A percentile compares a stretch with the other conserved stretches of the same genome.
phyloP scores from a whole-genome alignment of 2,797 vertebrate species.

The Enteromius mattozi region DNA sequence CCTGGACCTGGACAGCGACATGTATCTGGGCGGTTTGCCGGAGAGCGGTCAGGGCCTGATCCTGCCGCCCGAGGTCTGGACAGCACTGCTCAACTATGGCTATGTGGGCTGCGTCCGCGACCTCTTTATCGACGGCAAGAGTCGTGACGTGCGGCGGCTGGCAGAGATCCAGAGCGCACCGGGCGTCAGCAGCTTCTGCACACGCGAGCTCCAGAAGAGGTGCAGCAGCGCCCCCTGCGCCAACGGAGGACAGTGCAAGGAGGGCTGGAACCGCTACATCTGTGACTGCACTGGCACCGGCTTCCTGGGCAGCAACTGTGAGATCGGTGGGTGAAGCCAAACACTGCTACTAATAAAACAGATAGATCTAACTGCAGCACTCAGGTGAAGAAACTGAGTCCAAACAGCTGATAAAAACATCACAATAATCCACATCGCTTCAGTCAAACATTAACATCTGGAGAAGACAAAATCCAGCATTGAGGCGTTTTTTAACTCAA shows the following conservation, averaged over 20 bases:
- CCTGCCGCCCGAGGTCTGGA: constrained; percentile 92
- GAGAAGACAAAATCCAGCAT: neutral
- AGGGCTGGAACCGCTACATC: constrained; percentile 95
- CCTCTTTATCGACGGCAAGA: constrained; percentile 93
- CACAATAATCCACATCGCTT: neutral
- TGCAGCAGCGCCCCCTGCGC: constrained; percentile 86
- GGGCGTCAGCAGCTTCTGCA: constrained; percentile 89
- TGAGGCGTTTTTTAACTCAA: neutral
- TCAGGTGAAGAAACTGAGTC: no score
- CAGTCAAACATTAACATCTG: neutral
- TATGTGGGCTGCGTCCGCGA: constrained; percentile 93
- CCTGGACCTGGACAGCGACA: constrained; percentile 89
- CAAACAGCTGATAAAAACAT: neutral
- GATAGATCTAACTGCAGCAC: no score
- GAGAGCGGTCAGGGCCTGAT: constrained; percentile 82
- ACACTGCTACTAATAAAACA: neutral
- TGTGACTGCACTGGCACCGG: constrained; percentile 92
- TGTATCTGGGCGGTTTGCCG: constrained; percentile 90
- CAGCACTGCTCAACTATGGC: constrained; percentile 88
- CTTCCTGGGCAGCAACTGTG: constrained; percentile 88
- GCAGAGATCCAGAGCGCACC: constrained; percentile 84
- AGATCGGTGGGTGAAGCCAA: constrained; percentile 79
- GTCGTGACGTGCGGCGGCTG: constrained; percentile 86
- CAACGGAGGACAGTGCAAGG: constrained; percentile 86
- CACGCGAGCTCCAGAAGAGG: constrained; percentile 86